Evolutionary conservation across 2,113 vertebrate species (phyloP).

Genomic region (Hemiscyllium ocellatum): DNA sequence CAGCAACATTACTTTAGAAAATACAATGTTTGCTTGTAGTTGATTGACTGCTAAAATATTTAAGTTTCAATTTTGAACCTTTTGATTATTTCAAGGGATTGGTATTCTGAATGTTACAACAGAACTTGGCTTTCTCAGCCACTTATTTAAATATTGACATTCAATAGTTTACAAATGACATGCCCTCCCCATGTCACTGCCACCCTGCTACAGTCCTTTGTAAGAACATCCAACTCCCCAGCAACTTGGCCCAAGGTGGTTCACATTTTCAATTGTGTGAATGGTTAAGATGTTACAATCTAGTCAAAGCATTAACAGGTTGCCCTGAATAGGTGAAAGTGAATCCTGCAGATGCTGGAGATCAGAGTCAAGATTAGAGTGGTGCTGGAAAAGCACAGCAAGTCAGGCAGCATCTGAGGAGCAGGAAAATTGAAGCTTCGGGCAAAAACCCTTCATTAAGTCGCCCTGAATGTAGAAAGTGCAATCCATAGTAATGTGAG

Average conservation of each 20-base stretch:
- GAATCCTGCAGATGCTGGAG: too few species aligned
- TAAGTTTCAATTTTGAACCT: constrained; percentile 4
- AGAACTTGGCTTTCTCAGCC: background rate
- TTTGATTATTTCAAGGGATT: background rate
- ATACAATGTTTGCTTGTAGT: background rate
- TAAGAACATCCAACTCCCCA: background rate
- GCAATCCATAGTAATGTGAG: background rate
- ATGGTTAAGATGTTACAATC: background rate
- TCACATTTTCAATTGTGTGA: background rate
- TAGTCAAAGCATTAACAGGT: background rate
- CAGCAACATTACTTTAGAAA: background rate
- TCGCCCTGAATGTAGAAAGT: background rate
- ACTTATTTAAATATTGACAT: background rate
- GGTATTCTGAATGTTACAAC: background rate
- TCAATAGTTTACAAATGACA: background rate
- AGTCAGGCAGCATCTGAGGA: too few species aligned
- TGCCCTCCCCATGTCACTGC: too few species aligned
- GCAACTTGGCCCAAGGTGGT: background rate
- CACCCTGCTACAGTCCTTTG: background rate
- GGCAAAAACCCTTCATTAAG: too few species aligned
- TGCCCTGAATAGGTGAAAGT: background rate
- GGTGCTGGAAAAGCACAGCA: too few species aligned
- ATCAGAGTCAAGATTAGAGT: too few species aligned
- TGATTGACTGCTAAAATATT: constrained; percentile 18
- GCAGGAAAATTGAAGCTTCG: too few species aligned